Evolutionary conservation across 2,797 vertebrate species (phyloP).

Genomic region (Nasua narica): DNA sequence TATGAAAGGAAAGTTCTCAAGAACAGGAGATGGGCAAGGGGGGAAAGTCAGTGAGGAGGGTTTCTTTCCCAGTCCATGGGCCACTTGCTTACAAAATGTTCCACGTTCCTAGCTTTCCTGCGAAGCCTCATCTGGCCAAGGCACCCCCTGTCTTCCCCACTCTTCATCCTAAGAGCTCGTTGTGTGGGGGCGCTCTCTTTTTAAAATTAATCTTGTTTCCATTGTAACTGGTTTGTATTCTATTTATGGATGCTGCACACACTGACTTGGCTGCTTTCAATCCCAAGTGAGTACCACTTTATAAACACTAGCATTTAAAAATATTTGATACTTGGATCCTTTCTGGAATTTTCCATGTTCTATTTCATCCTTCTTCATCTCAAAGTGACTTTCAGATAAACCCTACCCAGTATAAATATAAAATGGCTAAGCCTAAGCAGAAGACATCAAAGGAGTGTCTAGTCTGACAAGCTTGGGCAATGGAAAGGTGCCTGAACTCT

Average conservation of each 20-base stretch:
- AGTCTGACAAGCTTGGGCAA: not conserved
- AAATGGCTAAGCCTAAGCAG: not conserved
- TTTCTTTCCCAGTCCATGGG: not conserved
- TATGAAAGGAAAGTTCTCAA: not conserved
- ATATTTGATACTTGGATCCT: constrained; percentile 72
- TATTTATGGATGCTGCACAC: constrained; percentile 91
- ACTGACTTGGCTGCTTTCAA: constrained; percentile 88
- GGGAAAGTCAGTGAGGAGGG: not conserved
- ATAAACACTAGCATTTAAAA: constrained; percentile 75
- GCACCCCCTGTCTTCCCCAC: not conserved
- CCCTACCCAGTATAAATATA: not conserved
- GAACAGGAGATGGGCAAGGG: not conserved
- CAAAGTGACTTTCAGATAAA: not conserved
- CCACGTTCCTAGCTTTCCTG: not conserved
- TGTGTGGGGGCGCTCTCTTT: not conserved
- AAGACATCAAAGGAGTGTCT: not conserved
- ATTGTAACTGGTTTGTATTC: constrained; percentile 95
- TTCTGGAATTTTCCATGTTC: constrained; percentile 21
- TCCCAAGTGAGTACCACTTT: constrained; percentile 91
- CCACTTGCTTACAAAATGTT: not conserved
- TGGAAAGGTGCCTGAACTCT: not conserved
- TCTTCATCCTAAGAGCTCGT: not conserved
- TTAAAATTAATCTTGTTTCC: constrained; percentile 82
- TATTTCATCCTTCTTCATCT: constrained; percentile 24
- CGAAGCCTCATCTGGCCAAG: not conserved